Evolutionary conservation across 2,113 vertebrate genomes (phyloP), one percentile per base, ranked within the genome.

Genomic region (Apodemus sylvaticus): DNA sequence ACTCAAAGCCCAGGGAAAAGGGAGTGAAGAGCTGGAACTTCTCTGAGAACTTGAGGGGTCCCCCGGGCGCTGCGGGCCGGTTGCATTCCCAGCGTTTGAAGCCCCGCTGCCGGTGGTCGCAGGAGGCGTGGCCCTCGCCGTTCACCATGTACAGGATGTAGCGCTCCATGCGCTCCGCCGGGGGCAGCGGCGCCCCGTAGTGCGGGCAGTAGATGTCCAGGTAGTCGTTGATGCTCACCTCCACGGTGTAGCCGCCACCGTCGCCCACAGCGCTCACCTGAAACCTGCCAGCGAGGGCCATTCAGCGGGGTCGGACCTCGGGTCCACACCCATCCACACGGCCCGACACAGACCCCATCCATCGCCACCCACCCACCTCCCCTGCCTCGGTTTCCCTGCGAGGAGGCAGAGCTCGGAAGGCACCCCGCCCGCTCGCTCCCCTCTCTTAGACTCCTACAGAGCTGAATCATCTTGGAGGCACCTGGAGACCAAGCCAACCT

Each of bases 51-150:
- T 99, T 99, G 98, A 99, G 99, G 10, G 99, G 99, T 1, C 99
- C 99, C 45, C 98, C 99, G 76, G 99, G 98, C 22, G 99, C 99
- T 42, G 98, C 99, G 0, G 99, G 99, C 24, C 99, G 98, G 98
- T 99, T 99, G 96, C 99, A 99, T 97, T 99, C 99, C 99, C 99
- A 99, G 97, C 99, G 99, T 94, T 99, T 99, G 99, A 99, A 99
- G 98, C 99, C 99, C 22, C 98, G 98, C 96, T 99, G 98, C 89
- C 99, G 99, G 98, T 99, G 99, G 98, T 99, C 99, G 39, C 99
- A 99, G 98, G 98, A 98, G 0, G 98, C 99, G 97, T 99, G 99
- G 4, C 99, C 99, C 53, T 99, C 99, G 88, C 99, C 99, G 98
- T 99, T 99, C 86, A 99, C 99, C 99, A 99, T 99, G 99, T 99